Evolutionary conservation across 2,113 vertebrate genomes (phyloP), one percentile per base, ranked within the genome.

Genomic region (Nyctereutes procyonoides): DNA sequence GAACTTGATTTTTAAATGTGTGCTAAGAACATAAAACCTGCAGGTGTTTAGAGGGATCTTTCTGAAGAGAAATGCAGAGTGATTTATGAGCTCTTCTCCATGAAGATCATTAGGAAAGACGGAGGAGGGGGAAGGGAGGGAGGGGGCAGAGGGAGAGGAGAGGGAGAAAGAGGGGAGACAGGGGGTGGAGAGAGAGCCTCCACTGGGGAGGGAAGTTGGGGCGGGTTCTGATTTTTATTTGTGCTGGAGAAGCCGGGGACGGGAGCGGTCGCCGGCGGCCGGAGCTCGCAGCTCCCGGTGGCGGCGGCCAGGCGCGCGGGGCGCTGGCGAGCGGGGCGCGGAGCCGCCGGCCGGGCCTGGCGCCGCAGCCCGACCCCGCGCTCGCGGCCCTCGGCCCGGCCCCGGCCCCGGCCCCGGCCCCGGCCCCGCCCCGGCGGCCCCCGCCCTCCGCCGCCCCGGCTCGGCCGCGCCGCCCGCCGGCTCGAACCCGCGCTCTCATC

Each of bases 401-500:
- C 1, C 11, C 1, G 7, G 48, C n/a, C 93, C 14, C 56, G 87
- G 43, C 43, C 43, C 43, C 96, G 97, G 98, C 95, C 95, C 95
- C 69, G 85, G 90, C 91, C 98, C 88, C 43, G 43, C 89, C 16
- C 96, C 84, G 96, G 87, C 96, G 97, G 98, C 95, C 95, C 95
- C 69, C 85, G 90, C 91, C 98, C 88, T 98, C 96, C 88, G 85
- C 90, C 93, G 98, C 94, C 98, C 97, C 93, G 77, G 97, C 98
- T 98, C 93, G 77, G 97, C 98, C 98, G 98, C 98, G 98, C 99
- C 98, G 98, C 94, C 77, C 98, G 98, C 98, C 98, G 99, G 99
- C 99, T 99, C 99, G 98, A 99, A 99, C 99, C 96, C 96, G 95
- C 94, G 97, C 98, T 99, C 99, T 99, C 98, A 98, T 99, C 99